phyloP scores from a whole-genome alignment of 2,888 invertebrate genomes.

The Lycophotia porphyrea region DNA sequence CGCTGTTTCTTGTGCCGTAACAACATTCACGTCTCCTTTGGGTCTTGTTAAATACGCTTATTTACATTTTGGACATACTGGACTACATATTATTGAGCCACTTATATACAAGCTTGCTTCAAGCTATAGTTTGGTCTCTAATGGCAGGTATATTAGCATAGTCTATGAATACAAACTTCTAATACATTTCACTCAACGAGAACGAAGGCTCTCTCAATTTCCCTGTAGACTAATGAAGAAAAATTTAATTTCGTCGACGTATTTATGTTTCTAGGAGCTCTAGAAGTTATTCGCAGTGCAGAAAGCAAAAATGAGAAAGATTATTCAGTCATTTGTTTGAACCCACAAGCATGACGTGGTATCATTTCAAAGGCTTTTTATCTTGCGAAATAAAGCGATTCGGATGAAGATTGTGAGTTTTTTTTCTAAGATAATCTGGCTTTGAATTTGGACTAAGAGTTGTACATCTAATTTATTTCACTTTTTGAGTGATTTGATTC shows the following conservation, averaged over 20 bases:
- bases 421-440: constrained; percentile 22
- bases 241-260: constrained; percentile 50
- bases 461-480: constrained; percentile 22
- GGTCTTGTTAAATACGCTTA: constrained; percentile 17
- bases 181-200: constrained; percentile 47
- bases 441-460: constrained; percentile 18
- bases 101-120: constrained; percentile 22
- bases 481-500: constrained; percentile 8
- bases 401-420: constrained; percentile 24
- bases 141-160: constrained; percentile 54
- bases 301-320: constrained; percentile 50
- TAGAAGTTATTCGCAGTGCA: constrained; percentile 35
- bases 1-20: constrained; percentile 23
- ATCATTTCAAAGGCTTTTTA: constrained; percentile 67
- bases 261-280: constrained; percentile 47
- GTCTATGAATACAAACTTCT: constrained; percentile 57
- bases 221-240: constrained; percentile 53
- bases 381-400: constrained; percentile 51
- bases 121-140: constrained; percentile 16
- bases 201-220: constrained; percentile 46
- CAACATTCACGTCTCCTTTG: background rate
- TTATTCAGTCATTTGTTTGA: constrained; percentile 60
- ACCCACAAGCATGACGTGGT: constrained; percentile 66
- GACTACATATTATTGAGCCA: constrained; percentile 23
- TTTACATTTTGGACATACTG: background rate